Evolutionary conservation across 1,140 invertebrate genomes (phyloP).

Genomic region (Ptiloglossa arizonensis): DNA sequence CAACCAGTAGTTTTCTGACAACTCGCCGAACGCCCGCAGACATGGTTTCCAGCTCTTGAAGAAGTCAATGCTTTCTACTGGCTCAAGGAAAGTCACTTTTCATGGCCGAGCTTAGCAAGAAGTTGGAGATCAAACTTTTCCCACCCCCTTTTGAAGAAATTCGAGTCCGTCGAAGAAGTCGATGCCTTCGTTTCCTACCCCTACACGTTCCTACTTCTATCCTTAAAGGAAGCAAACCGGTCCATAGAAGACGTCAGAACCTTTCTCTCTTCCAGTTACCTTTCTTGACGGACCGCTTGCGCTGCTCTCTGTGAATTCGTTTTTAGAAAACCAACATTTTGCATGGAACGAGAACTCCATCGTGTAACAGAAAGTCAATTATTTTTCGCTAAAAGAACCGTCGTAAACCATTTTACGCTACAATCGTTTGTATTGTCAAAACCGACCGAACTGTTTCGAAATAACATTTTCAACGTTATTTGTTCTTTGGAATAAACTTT

Average conservation of each 20-base stretch:
- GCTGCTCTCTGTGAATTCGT: too few relatives aligned
- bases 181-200: background rate
- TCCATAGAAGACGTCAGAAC: background rate
- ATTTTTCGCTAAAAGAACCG: too few relatives aligned
- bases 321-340: too few relatives aligned
- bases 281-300: background rate
- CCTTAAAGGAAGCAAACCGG: background rate
- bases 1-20: background rate
- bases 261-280: background rate
- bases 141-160: constrained; percentile 3
- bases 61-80: background rate
- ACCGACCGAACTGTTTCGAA: too few relatives aligned
- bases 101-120: background rate
- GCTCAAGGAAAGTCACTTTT: background rate
- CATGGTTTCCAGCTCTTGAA: background rate
- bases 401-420: too few relatives aligned
- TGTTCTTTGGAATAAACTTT: too few relatives aligned
- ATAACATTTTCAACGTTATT: too few relatives aligned
- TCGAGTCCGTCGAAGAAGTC: background rate
- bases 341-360: too few relatives aligned
- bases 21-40: background rate
- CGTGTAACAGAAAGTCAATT: too few relatives aligned
- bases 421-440: too few relatives aligned
- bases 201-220: background rate
- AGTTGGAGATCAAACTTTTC: constrained; percentile 8